A percentile compares a stretch with the other conserved stretches of the same genome.
Evolutionary conservation across 1,140 invertebrate genomes (phyloP).

Genomic region (Tyrophagus putrescentiae): DNA sequence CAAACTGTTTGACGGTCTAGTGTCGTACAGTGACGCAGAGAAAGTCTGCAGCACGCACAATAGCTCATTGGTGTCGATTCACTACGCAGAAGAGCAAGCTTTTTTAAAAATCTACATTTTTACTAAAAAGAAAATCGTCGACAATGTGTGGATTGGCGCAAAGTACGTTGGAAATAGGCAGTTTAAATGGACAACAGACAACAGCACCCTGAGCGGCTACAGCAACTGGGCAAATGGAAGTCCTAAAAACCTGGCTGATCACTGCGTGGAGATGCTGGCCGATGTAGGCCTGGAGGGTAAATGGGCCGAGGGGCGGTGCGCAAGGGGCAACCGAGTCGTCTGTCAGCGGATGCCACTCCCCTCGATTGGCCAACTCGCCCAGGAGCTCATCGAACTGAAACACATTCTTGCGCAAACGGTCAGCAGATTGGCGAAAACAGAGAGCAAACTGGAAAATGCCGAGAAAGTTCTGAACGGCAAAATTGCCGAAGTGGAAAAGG

Average conservation of each 20-base stretch:
- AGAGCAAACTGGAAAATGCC: no score
- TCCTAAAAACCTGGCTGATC: background rate
- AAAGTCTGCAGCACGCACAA: no score
- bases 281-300: background rate
- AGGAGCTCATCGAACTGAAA: no score
- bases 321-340: no score
- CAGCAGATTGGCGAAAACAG: no score
- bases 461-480: no score
- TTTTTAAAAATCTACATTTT: background rate
- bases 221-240: background rate
- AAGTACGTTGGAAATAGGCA: background rate
- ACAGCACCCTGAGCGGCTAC: conserved; percentile 30
- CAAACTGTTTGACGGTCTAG: no score
- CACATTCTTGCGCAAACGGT: no score
- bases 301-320: background rate
- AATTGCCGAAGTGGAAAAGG: background rate
- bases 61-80: background rate
- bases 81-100: background rate
- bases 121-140: background rate
- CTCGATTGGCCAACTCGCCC: no score
- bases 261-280: background rate
- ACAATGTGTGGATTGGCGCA: background rate
- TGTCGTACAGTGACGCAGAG: no score
- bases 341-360: no score
- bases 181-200: conserved; percentile 25